Conservation (phyloP, 2,797 vertebrate genomes). For the Capromys pilorides region DNA sequence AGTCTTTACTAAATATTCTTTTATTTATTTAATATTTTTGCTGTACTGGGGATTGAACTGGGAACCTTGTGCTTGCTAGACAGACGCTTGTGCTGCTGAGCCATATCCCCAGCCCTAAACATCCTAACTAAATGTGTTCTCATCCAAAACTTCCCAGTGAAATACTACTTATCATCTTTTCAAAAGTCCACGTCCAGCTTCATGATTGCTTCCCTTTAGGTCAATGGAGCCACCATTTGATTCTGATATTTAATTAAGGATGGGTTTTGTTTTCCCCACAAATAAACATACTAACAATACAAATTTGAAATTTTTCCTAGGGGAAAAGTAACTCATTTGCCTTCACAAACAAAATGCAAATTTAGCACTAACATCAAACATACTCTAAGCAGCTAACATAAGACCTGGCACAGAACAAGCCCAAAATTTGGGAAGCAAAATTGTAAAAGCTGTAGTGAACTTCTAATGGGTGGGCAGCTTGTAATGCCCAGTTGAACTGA, state of each 20-base stretch:
- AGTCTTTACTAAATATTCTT: neutral
- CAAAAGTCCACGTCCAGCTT: neutral
- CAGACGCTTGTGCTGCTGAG: too few species aligned
- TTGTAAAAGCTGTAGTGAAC: neutral
- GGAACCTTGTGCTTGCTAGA: too few species aligned
- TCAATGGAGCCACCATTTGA: neutral
- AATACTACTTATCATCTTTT: neutral
- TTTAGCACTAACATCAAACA: neutral
- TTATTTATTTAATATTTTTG: too few species aligned
- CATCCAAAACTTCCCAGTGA: neutral
- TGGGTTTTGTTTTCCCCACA: conserved; percentile 1
- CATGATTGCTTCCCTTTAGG: neutral
- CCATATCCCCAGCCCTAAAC: too few species aligned
- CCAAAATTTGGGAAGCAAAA: neutral
- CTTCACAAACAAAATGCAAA: conserved; percentile 36
- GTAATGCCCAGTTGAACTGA: too few species aligned
- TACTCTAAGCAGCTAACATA: neutral
- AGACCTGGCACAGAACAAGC: neutral
- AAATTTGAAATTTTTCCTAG: conserved; percentile 34
- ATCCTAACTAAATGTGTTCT: neutral
- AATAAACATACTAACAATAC: neutral
- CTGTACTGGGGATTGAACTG: too few species aligned
- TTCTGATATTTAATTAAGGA: conserved; percentile 3
- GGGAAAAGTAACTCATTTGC: conserved; percentile 25
- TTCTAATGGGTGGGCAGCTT: too few species aligned